Conservation (phyloP, 2,888 invertebrate species). For the Melanophora roralis region DNA sequence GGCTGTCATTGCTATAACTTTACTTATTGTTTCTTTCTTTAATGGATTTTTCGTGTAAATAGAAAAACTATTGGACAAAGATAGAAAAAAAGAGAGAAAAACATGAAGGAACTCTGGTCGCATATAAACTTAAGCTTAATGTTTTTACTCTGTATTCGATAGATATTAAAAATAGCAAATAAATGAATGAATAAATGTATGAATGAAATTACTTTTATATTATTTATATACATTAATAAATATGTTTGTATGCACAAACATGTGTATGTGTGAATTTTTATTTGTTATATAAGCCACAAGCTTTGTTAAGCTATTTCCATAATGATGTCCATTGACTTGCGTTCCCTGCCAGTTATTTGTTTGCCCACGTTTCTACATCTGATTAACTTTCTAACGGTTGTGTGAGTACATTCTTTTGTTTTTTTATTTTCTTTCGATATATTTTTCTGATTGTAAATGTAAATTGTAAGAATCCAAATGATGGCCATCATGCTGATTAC, state of each 20-base stretch:
- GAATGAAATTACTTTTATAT: neutral
- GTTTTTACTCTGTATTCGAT: neutral
- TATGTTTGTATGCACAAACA: neutral
- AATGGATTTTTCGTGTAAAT: conserved; percentile 40
- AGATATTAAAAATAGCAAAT: neutral
- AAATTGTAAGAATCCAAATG: too few relatives aligned
- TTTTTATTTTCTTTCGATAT: too few relatives aligned
- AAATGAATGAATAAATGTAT: conserved; percentile 5
- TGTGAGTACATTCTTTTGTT: too few relatives aligned
- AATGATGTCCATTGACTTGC: neutral
- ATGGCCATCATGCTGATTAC: too few relatives aligned
- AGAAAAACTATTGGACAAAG: conserved; percentile 1
- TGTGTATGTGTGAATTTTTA: neutral
- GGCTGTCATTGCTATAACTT: neutral
- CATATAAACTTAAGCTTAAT: conserved; percentile 17
- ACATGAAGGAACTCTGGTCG: neutral
- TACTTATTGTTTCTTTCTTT: conserved; percentile 9
- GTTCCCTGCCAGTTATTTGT: neutral
- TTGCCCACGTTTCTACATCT: too few relatives aligned
- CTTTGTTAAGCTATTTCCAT: neutral
- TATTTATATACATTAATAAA: neutral
- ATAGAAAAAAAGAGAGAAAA: neutral
- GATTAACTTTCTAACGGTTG: neutral
- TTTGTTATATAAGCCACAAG: neutral
- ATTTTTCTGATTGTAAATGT: too few relatives aligned